Evolutionary conservation across 2,113 vertebrate genomes (phyloP).

Genomic region (Peucedramus taeniatus): DNA sequence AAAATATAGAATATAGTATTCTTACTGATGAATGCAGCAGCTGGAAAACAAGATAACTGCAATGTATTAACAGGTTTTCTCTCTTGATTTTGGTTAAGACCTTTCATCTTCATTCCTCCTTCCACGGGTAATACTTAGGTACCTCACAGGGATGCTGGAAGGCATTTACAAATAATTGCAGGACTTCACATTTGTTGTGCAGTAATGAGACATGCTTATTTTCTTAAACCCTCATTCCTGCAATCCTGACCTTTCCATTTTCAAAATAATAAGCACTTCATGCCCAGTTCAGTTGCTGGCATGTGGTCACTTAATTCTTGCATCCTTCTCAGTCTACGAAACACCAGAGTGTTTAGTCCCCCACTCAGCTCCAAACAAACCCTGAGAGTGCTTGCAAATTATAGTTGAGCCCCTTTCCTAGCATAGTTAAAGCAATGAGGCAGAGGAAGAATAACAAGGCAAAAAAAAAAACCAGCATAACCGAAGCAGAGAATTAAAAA

Average conservation of each 20-base stretch:
- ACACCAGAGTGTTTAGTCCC: neutral
- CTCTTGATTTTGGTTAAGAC: neutral
- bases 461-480: neutral
- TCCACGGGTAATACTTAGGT: neutral
- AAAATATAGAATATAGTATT: neutral
- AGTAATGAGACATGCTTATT: slow-evolving; percentile 11
- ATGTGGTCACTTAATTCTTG: neutral
- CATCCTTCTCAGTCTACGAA: neutral
- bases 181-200: slow-evolving; percentile 23
- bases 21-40: neutral
- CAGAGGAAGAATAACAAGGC: neutral
- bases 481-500: neutral
- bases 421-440: neutral
- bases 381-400: neutral
- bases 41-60: neutral
- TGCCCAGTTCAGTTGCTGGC: slow-evolving; percentile 3
- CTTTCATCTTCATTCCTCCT: neutral
- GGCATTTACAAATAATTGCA: slow-evolving; percentile 44
- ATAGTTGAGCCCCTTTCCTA: neutral
- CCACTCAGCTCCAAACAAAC: neutral
- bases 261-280: slow-evolving; percentile 42
- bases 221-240: slow-evolving; percentile 9
- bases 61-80: neutral
- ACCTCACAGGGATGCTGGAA: slow-evolving; percentile 16
- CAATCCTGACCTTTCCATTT: slow-evolving; percentile 27